Evolutionary conservation across 2,797 vertebrate species (phyloP), one percentile per base, ranked within the genome.

Genomic region (Onychomys torridus): DNA sequence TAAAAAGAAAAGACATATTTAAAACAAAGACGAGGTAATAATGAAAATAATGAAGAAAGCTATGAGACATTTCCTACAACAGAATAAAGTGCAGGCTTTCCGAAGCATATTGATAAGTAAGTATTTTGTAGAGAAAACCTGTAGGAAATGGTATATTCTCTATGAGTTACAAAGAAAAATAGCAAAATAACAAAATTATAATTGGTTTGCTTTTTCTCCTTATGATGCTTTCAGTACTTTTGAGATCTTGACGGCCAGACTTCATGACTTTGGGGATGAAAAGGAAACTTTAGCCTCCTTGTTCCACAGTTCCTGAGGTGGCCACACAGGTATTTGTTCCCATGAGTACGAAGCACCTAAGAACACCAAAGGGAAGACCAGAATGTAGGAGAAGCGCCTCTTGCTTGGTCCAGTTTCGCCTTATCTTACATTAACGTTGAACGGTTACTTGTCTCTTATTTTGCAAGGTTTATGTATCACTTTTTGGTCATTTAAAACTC

Each of bases 221-320:
- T 52, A 43, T 71, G 23, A 79, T 4, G 32, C 40, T 81, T 83
- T 84, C 65, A 61, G 40, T 89, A 57, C 40, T 55, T 91, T 78
- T 76, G 84, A 94, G 43, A 90, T 88, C 90, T 94, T 6, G 6
- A 69, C 12, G 85, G 43, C 16, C 93, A 94, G 77, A 82, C 65
- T 83, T 92, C 89, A 76, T 88, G 29, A 52, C 32, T 92, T 92
- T 61, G 76, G 95, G 71, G 82, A 89, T 89, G 59, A 67, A 59
- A 94, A 93, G 55, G 91, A 78, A 77, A 77, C 21, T n/a, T 81
- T 40, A 84, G 19, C 29, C 37, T 37, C 21, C 55, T 3, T 0
- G 0, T 0, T 76, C 65, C 29, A 29, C 61, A 93, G 65, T 37
- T 65, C 61, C 43, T 6, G 23, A 25, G 14, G 75, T 34, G 21